phyloP scores from a whole-genome alignment of 2,797 vertebrate species.

The Phaenicophaeus curvirostris region DNA sequence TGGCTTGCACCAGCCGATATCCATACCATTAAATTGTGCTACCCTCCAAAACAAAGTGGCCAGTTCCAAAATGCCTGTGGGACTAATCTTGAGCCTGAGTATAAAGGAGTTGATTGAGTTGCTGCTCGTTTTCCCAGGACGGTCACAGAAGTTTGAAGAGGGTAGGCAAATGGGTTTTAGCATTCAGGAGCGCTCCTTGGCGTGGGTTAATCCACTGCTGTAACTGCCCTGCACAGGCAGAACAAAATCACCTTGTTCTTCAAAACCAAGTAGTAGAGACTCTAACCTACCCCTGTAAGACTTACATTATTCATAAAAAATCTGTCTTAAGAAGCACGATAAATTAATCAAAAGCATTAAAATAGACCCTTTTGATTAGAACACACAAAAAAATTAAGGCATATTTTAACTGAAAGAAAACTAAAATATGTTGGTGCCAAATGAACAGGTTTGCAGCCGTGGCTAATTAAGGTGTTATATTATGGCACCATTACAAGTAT shows the following conservation, averaged over 20 bases:
- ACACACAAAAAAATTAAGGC: not conserved
- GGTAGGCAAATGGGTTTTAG: not conserved
- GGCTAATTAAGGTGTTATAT: not conserved
- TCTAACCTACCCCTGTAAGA: not conserved
- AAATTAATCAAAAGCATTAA: not conserved
- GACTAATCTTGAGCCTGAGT: not conserved
- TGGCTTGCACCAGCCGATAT: not conserved
- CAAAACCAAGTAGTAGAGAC: not conserved
- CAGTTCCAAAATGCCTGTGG: not conserved
- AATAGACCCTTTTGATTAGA: not conserved
- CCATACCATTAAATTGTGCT: not conserved
- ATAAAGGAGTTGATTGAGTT: not conserved
- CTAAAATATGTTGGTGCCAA: not conserved
- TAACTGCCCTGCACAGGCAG: not conserved
- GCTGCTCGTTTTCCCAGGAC: not conserved
- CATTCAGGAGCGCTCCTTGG: not conserved
- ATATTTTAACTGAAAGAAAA: not conserved
- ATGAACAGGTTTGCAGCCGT: not conserved
- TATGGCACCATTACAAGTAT: not conserved
- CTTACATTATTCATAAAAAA: not conserved
- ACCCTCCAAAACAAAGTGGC: not conserved
- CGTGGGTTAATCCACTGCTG: not conserved
- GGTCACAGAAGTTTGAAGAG: not conserved
- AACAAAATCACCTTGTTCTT: not conserved
- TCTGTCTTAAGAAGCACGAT: rapidly evolving